These are phyloP conservation scores for Ammodytes marinus DNA, from an alignment of 2,113 vertebrate species.

Conservation along the genomic window DNA sequence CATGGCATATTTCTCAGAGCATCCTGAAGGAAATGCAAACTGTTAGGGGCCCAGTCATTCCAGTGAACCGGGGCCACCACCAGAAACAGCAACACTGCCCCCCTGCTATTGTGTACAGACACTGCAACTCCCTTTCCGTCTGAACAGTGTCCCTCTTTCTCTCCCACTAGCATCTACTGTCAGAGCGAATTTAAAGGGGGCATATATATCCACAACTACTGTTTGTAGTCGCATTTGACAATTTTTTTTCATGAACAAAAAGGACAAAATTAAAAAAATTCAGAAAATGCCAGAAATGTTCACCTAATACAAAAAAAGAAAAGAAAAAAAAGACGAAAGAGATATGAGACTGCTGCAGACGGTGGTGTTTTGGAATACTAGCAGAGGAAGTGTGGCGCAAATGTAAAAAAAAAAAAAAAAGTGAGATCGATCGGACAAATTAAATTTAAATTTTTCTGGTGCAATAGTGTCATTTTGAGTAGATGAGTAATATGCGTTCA, in stretches of 20 bases:
- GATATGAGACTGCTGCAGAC: not conserved
- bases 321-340: not conserved
- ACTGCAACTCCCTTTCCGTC: slow-evolving; percentile 65
- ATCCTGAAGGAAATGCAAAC: slow-evolving; percentile 78
- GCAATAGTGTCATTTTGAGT: not conserved
- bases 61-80: slow-evolving; percentile 44
- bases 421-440: not conserved
- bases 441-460: not conserved
- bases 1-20: slow-evolving; percentile 81
- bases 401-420: not conserved
- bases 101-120: slow-evolving; percentile 63
- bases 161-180: not conserved
- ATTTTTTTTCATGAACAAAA: not conserved
- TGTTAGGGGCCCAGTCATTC: slow-evolving; percentile 59
- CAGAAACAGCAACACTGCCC: slow-evolving; percentile 79
- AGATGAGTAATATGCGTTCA: not conserved
- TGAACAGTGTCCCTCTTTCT: not conserved
- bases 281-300: not conserved
- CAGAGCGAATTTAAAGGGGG: not conserved
- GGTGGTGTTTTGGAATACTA: not conserved
- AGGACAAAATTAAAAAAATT: fast-evolving
- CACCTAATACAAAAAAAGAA: not conserved
- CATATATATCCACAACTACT: not conserved
- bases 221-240: not conserved
- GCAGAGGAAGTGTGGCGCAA: not conserved